phyloP scores from a whole-genome alignment of 1,140 invertebrate species.

The Neodiprion lecontei region DNA sequence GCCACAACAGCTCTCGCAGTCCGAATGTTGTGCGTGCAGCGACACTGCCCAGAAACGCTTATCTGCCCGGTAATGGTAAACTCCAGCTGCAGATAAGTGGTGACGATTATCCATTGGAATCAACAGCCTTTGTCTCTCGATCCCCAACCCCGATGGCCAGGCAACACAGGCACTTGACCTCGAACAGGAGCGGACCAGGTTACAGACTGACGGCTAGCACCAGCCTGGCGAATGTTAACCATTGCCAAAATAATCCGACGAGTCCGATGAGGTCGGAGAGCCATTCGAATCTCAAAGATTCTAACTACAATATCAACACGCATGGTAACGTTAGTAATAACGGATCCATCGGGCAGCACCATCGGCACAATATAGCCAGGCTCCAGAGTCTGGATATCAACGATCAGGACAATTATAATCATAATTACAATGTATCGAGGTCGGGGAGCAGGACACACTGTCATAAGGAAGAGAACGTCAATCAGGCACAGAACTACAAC shows the following conservation, averaged over 20 bases:
- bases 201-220: conserved; percentile 60
- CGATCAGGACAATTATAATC: conserved; percentile 57
- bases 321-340: conserved; percentile 39
- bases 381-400: conserved; percentile 51
- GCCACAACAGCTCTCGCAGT: conserved; percentile 52
- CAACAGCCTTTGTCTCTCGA: conserved; percentile 64
- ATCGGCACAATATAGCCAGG: conserved; percentile 48
- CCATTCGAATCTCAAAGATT: conserved; percentile 59
- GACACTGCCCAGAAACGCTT: conserved; percentile 75
- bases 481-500: conserved; percentile 58
- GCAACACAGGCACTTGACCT: conserved; percentile 43
- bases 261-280: conserved; percentile 58
- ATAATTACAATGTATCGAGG: conserved; percentile 54
- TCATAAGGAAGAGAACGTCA: conserved; percentile 63
- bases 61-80: conserved; percentile 61
- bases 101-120: conserved; percentile 63
- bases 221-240: conserved; percentile 63
- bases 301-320: conserved; percentile 57
- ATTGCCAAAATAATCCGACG: conserved; percentile 53
- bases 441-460: conserved; percentile 52
- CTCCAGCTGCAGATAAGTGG: conserved; percentile 59
- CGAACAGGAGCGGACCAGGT: conserved; percentile 44
- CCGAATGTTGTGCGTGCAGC: conserved; percentile 68
- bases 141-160: conserved; percentile 63
- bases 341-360: conserved; percentile 26